phyloP scores from a whole-genome alignment of 1,140 invertebrate genomes.

The Oreohelix idahoensis region DNA sequence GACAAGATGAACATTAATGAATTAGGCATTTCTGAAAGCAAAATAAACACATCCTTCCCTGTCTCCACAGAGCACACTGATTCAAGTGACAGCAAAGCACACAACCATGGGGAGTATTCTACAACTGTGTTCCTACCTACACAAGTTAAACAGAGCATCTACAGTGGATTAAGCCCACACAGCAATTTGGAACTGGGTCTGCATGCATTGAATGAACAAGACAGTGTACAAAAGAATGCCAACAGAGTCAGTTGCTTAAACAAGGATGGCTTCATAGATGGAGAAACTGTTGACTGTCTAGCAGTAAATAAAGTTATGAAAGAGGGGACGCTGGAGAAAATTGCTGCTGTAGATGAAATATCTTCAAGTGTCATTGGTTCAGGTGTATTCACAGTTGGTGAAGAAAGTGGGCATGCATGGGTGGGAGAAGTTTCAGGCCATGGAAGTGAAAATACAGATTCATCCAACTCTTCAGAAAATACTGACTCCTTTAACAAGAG shows the following conservation, averaged over 20 bases:
- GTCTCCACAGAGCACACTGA: too few relatives aligned
- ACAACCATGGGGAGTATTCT: too few relatives aligned
- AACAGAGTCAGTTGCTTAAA: neutral
- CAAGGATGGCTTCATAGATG: neutral
- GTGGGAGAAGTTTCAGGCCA: neutral
- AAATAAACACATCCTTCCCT: too few relatives aligned
- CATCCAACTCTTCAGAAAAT: neutral
- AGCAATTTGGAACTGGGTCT: too few relatives aligned
- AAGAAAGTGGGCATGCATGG: neutral
- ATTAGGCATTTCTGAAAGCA: too few relatives aligned
- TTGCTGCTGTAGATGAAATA: neutral
- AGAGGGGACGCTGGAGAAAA: neutral
- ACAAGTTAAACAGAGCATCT: too few relatives aligned
- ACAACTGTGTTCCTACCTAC: too few relatives aligned
- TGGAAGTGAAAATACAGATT: neutral
- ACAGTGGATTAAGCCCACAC: too few relatives aligned
- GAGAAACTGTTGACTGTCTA: neutral
- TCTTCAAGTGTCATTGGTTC: neutral
- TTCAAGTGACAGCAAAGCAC: too few relatives aligned
- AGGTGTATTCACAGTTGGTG: neutral
- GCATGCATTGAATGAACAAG: neutral
- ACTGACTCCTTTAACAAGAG: neutral
- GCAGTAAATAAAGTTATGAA: neutral
- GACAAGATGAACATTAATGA: too few relatives aligned
- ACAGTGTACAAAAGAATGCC: neutral